Base-by-base conservation (phyloP, 64 coral and sea anemone genomes). In the Trachythela sp. region DNA sequence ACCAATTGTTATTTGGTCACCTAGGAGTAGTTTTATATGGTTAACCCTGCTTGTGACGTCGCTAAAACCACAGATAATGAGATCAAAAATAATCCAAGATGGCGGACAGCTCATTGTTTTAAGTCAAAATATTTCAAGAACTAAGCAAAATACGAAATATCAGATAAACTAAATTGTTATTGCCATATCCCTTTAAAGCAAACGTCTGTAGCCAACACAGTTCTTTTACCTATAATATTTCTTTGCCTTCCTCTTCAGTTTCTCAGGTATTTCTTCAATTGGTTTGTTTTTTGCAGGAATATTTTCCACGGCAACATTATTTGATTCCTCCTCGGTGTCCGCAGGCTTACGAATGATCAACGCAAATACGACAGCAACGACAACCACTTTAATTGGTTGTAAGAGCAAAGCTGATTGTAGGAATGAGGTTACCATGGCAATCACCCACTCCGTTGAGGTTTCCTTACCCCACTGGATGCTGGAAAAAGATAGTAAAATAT, bases 371-470 rank as follows among this genome's bases (percentile, higher is more conserved):
- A 97, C 39, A 22, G 93, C 85, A 14, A 49, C 68, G 51, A 91
- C 36, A 1, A 97, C 40, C 51, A 97, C 95, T 75, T 97, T 94
- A n/a, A 97, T 32, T 48, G 95, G 95, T 77, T 97, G 95, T n/a
- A 97, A 89, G 34, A 97, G 41, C 18, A 97, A 88, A 38, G 94
- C 91, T 1, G 93, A 92, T 40, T 94, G 91, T 72, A 94, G 90
- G 80, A 97, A 97, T 5, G 95, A 94, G 9, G 87, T 90, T 32
- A 94, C 86, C 33, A 97, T 94, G 20, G 93, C 42, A 45, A 45
- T 45, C 42, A 45, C 42, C 42, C 42, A 45, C 42, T 45, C 42
- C 11, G 42, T 45, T 84, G 18, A 97, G 72, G 14, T 89, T 35
- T 97, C 95, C 5, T 93, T 85, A 13, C 95, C 95, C 95, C 95